Base-by-base conservation (phyloP, 1,140 invertebrate genomes). In the Drosophila watanabei region DNA sequence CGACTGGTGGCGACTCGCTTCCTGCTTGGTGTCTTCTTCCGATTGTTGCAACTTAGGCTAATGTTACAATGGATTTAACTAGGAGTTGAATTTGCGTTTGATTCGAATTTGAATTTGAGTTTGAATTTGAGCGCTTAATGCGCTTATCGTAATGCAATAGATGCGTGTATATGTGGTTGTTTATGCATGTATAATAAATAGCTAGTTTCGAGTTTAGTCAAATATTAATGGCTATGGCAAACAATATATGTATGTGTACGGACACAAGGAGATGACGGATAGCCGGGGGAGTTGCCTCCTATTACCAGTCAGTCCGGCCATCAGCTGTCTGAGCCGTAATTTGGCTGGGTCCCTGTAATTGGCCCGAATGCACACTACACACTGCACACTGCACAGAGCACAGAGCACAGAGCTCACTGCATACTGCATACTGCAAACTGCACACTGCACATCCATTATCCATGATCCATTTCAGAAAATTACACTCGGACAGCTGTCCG, bases 131-230 rank as follows among this genome's bases (percentile, higher is more conserved):
- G 83, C 83, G 60, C 83, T 82, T 86, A 86, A 75, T 86, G 80
- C 83, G 83, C 83, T 87, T 86, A 82, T 65, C 66, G 63, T 83
- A 62, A 81, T 75, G 71, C 71, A 73, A 73, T 75, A 73, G 56
- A 62, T 63, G 56, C 58, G 60, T 69, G 48, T 57, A 39, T 79
- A 75, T 79, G 56, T 79, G 80, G 72, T 57, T 70, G 48, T 82
- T 58, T 69, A 79, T 61, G 75, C 78, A 79, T 72, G 57, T 77
- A 61, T 80, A 88, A 77, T 83, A 79, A 88, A 87, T 88, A 88
- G 80, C 84, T 87, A 87, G 75, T 82, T 88, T 87, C 80, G 75
- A 80, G 65, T 87, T 78, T 80, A 84, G 84, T 89, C 77, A 80
- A 89, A 84, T 80, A 88, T 77, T 88, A 84, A 87, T 88, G 66